phyloP scores from a whole-genome alignment of 2,888 invertebrate species.

The Ellobium chinense region DNA sequence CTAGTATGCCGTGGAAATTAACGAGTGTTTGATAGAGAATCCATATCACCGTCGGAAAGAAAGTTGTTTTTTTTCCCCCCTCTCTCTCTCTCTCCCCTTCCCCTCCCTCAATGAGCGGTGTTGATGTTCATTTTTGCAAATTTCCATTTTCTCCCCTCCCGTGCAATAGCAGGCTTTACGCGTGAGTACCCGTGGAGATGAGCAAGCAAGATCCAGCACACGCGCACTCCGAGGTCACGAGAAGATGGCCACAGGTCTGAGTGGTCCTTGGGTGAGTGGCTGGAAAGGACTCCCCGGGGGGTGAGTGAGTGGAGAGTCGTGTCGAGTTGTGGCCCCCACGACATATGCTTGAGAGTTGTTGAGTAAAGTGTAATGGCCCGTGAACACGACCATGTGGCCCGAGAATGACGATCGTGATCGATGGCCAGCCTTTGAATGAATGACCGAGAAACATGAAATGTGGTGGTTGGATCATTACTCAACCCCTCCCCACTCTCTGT shows the following conservation, averaged over 20 bases:
- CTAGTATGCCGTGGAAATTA: constrained; percentile 16
- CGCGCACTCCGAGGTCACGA: neutral
- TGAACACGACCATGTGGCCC: constrained; percentile 5
- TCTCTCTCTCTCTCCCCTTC: too few relatives aligned
- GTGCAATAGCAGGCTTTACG: constrained; percentile 11
- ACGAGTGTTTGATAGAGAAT: constrained; percentile 37
- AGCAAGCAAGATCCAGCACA: neutral
- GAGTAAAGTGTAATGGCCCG: constrained; percentile 19
- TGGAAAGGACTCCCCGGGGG: neutral
- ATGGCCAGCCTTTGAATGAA: neutral
- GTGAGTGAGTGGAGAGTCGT: constrained; percentile 27
- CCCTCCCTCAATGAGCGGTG: neutral
- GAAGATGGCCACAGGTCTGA: constrained; percentile 6
- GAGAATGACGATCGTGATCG: neutral
- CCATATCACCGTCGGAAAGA: constrained; percentile 1
- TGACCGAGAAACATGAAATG: too few relatives aligned
- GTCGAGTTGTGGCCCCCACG: constrained; percentile 20
- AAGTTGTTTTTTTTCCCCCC: neutral
- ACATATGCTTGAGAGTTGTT: constrained; percentile 23
- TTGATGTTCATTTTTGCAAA: constrained; percentile 30
- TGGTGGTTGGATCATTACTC: too few relatives aligned
- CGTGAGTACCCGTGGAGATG: constrained; percentile 18
- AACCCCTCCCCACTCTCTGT: too few relatives aligned
- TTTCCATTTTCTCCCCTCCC: constrained; percentile 10
- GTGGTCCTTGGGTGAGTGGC: neutral